Evolutionary conservation across 2,888 invertebrate genomes (phyloP).

Genomic region (Campoplex capitator): DNA sequence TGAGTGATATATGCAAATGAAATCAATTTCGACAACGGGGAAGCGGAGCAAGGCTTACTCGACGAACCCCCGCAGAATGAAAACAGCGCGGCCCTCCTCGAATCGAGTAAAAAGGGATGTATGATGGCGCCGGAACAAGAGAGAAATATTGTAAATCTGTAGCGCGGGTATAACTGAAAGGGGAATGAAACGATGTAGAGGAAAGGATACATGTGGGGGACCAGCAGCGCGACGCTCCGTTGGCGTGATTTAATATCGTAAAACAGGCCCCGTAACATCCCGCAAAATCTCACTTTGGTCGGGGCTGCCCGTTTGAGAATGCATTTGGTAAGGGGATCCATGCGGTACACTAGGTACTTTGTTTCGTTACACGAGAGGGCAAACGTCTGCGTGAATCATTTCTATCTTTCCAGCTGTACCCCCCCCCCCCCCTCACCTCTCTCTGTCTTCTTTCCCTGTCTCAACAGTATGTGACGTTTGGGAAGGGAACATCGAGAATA

Average conservation of each 20-base stretch:
- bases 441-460: background rate
- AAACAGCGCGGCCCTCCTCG: background rate
- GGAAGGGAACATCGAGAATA: constrained; percentile 11
- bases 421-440: constrained; percentile 77
- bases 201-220: constrained; percentile 30
- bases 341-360: constrained; percentile 46
- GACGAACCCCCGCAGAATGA: constrained; percentile 38
- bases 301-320: constrained; percentile 9
- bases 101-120: constrained; percentile 24
- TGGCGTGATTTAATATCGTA: constrained; percentile 78
- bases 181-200: constrained; percentile 38
- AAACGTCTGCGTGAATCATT: constrained; percentile 23
- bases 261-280: constrained; percentile 75
- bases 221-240: constrained; percentile 42
- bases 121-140: constrained; percentile 33
- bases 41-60: constrained; percentile 26
- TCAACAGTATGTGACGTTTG: constrained; percentile 4
- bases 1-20: constrained; percentile 76
- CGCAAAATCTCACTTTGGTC: constrained; percentile 74
- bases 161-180: constrained; percentile 30
- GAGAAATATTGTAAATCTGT: constrained; percentile 57
- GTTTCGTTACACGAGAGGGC: constrained; percentile 41
- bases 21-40: constrained; percentile 76
- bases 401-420: constrained; percentile 39
- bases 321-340: constrained; percentile 30